Conservation (phyloP, 1,140 invertebrate genomes). For the Drosophila takahashii region DNA sequence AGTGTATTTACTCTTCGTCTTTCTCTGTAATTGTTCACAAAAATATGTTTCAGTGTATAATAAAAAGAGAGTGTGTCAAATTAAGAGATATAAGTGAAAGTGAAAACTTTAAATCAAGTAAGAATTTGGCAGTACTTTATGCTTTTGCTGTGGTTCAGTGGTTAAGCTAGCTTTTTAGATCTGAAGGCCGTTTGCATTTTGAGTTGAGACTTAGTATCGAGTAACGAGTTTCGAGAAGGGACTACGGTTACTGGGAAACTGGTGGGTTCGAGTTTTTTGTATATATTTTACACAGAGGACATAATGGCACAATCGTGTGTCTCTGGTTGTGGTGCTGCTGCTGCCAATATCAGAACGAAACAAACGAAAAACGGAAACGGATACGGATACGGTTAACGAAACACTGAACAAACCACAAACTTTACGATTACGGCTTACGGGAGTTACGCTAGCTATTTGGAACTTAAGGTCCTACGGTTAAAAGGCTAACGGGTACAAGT, state of each 20-base stretch:
- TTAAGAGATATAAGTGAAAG: conserved; percentile 27
- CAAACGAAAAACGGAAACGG: conserved; percentile 34
- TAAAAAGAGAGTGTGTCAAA: conserved; percentile 9
- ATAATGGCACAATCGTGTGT: conserved; percentile 34
- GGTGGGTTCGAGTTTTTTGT: conserved; percentile 13
- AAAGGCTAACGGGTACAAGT: conserved; percentile 54
- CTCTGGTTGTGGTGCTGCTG: conserved; percentile 29
- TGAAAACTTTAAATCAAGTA: conserved; percentile 28
- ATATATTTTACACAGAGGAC: conserved; percentile 51
- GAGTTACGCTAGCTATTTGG: conserved; percentile 39
- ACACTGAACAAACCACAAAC: conserved; percentile 63
- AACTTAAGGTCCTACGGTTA: conserved; percentile 67
- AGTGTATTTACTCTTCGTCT: conserved; percentile 76
- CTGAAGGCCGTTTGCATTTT: conserved; percentile 30
- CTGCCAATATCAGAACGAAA: conserved; percentile 29
- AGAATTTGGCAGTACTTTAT: conserved; percentile 72
- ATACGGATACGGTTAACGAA: conserved; percentile 39
- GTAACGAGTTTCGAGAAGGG: conserved; percentile 18
- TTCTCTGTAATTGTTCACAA: conserved; percentile 73
- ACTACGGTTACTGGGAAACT: conserved; percentile 34
- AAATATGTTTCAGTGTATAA: conserved; percentile 56
- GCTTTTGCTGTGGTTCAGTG: conserved; percentile 61
- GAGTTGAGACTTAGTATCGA: conserved; percentile 26
- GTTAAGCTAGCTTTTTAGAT: conserved; percentile 11
- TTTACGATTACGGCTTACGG: conserved; percentile 46